Conservation (phyloP, 2,113 vertebrate genomes). For the Microtus richardsoni region DNA sequence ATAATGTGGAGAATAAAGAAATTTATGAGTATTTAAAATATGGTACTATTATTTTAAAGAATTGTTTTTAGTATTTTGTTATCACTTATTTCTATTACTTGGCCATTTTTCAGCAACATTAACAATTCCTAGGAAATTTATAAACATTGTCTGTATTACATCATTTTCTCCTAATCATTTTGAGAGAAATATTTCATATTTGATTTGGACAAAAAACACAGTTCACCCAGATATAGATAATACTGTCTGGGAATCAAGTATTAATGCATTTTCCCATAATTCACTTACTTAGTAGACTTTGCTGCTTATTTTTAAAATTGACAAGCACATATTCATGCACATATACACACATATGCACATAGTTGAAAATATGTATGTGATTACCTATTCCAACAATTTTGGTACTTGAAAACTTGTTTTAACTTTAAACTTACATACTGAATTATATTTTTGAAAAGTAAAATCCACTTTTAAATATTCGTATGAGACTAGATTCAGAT, state of each 20-base stretch:
- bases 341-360: not conserved
- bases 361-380: constrained; percentile 30
- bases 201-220: constrained; percentile 47
- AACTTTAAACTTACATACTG: constrained; percentile 14
- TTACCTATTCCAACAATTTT: constrained; percentile 26
- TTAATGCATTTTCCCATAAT: constrained; percentile 57
- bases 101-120: constrained; percentile 60
- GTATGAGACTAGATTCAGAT: not conserved
- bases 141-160: constrained; percentile 72
- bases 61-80: not conserved
- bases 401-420: constrained; percentile 28
- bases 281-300: constrained; percentile 7
- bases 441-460: constrained; percentile 47
- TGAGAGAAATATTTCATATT: constrained; percentile 72
- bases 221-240: constrained; percentile 60
- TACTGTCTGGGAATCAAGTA: constrained; percentile 57
- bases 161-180: constrained; percentile 69
- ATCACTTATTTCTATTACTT: constrained; percentile 56
- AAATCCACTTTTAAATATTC: constrained; percentile 23
- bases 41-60: constrained; percentile 47
- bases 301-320: constrained; percentile 44
- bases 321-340: not conserved
- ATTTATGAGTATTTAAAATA: constrained; percentile 58
- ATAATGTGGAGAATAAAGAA: constrained; percentile 38
- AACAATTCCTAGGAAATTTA: constrained; percentile 42